A percentile compares a stretch with the other conserved stretches of the same genome.
phyloP scores from a whole-genome alignment of 1,140 invertebrate genomes.

The Rhynchophorus ferrugineus region DNA sequence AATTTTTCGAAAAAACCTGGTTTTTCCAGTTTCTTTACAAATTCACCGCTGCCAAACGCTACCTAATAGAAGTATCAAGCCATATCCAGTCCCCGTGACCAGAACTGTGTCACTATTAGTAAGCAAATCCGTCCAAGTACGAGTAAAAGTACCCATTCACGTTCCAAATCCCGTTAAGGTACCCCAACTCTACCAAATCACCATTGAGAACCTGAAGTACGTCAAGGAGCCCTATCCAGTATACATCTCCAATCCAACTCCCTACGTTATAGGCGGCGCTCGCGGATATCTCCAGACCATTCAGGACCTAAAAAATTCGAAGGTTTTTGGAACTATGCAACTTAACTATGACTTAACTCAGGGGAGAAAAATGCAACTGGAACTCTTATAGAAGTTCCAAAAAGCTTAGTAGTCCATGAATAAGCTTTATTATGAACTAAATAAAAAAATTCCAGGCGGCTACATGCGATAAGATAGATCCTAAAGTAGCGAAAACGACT shows the following conservation, averaged over 20 bases:
- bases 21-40: constrained; percentile 28
- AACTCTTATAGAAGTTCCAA: too few relatives aligned
- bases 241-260: constrained; percentile 39
- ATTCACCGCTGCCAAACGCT: constrained; percentile 27
- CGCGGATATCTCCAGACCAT: too few relatives aligned
- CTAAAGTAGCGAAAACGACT: too few relatives aligned
- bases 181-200: constrained; percentile 38
- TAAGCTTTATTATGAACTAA: too few relatives aligned
- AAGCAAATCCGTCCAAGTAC: constrained; percentile 21
- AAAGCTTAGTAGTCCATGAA: too few relatives aligned
- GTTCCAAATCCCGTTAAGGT: constrained; percentile 23
- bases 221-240: constrained; percentile 34
- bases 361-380: too few relatives aligned
- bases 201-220: constrained; percentile 40
- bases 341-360: too few relatives aligned
- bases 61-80: constrained; percentile 34
- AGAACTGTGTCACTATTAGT: constrained; percentile 14
- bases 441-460: too few relatives aligned
- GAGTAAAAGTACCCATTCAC: constrained; percentile 22
- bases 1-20: too few relatives aligned
- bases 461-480: too few relatives aligned
- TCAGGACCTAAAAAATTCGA: too few relatives aligned
- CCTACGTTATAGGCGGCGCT: constrained; percentile 24
- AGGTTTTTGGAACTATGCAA: too few relatives aligned
- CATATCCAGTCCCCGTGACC: constrained; percentile 29